These are phyloP conservation scores for Epizoanthus stellaris DNA, from an alignment of 92 coral and sea anemone genomes.

Conservation along the genomic window DNA sequence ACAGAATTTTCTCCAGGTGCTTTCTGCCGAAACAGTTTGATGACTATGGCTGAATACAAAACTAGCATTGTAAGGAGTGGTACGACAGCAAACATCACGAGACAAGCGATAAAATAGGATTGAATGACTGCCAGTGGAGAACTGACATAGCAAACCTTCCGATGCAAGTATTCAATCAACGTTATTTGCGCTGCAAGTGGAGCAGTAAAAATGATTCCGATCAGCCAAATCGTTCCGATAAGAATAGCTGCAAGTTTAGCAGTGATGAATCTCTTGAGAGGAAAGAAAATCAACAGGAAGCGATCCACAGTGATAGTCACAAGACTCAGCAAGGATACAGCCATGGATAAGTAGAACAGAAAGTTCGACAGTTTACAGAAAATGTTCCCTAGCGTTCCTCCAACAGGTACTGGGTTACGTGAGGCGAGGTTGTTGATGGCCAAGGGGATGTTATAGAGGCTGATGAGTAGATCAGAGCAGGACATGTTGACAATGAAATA, in stretches of 20 bases:
- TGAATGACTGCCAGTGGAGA: background rate
- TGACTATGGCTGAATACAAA: slow-evolving; percentile 60
- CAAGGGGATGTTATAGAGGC: slow-evolving; percentile 56
- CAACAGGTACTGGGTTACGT: slow-evolving; percentile 40
- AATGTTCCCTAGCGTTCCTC: slow-evolving; percentile 55
- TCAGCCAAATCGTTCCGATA: slow-evolving; percentile 48
- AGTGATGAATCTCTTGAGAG: slow-evolving; percentile 49
- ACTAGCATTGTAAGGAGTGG: slow-evolving; percentile 46
- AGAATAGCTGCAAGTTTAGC: slow-evolving; percentile 18
- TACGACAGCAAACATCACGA: slow-evolving; percentile 34
- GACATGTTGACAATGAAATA: slow-evolving; percentile 76
- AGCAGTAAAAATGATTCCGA: slow-evolving; percentile 40
- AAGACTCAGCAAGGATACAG: slow-evolving; percentile 60
- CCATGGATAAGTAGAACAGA: slow-evolving; percentile 40
- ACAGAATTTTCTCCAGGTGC: slow-evolving; percentile 63
- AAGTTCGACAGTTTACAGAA: slow-evolving; percentile 57
- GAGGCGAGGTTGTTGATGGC: background rate
- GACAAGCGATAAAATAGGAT: slow-evolving; percentile 31
- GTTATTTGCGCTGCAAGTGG: slow-evolving; percentile 44
- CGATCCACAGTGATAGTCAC: slow-evolving; percentile 73
- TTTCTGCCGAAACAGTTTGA: slow-evolving; percentile 62
- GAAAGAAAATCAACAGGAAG: slow-evolving; percentile 66
- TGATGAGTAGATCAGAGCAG: slow-evolving; percentile 50
- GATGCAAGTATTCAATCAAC: background rate
- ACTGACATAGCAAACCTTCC: slow-evolving; percentile 17